Evolutionary conservation across 1,140 invertebrate genomes (phyloP), one percentile per base, ranked within the genome.

Genomic region (Drosophila baimaii): DNA sequence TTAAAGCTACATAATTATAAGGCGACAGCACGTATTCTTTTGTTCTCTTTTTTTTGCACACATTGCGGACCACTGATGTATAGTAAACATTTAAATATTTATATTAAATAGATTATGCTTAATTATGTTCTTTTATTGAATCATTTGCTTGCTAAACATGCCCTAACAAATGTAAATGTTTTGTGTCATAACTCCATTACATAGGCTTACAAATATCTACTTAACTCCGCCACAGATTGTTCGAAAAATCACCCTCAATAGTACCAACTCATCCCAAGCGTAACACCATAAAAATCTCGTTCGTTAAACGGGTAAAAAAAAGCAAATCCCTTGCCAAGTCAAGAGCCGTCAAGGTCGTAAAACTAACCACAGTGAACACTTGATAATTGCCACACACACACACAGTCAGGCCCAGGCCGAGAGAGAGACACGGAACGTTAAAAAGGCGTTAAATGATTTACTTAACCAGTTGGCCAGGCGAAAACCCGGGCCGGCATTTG

Each of bases 381-480:
- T 73, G 59, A 81, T 78, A 78, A 76, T 75, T 63, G 47, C 31
- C 57, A 54, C 75, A 69, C 46, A 65, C 56, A 62, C 29, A 44
- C 29, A 27, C 25, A 25, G 41, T n/a, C 31, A 51, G n/a, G 10
- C 31, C 58, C 59, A 37, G 2, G 13, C 8, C 8, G 8, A 46
- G 15, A 47, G 7, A 23, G 10, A 29, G 2, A 2, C 47, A 51
- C 27, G 27, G 17, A 79, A 82, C 41, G 62, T 51, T 54, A 51
- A 89, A 84, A 82, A 83, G 77, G 79, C 83, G 84, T 88, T 83
- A 88, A 86, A 70, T 88, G 81, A 88, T 86, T 83, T 79, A 88
- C 84, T 88, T 88, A 80, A 75, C 83, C 84, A 77, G 75, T 80
- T 75, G 62, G 57, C 57, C 37, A 37, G 54, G 15, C 63, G 15